Conservation (phyloP, 2,888 invertebrate genomes). For the Euzetes globulus region DNA sequence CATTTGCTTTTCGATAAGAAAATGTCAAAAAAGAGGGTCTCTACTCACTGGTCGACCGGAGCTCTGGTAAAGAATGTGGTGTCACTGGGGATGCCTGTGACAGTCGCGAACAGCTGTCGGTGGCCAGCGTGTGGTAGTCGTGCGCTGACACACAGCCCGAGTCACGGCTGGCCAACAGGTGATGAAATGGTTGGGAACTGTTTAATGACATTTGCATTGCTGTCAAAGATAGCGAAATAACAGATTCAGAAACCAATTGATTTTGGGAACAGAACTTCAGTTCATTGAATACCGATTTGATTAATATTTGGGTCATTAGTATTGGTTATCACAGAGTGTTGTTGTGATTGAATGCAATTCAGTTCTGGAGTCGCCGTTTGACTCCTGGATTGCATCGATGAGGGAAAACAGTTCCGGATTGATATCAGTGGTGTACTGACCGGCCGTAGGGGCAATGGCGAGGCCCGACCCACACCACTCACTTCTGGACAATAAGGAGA, state of each 20-base stretch:
- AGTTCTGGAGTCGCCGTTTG: constrained; percentile 4
- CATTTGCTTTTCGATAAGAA: too few relatives aligned
- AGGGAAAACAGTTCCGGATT: not conserved
- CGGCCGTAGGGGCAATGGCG: constrained; percentile 5
- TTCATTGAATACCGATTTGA: not conserved
- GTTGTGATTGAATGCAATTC: constrained; percentile 15
- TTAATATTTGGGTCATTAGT: not conserved
- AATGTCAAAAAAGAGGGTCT: too few relatives aligned
- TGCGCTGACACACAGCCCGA: constrained; percentile 6
- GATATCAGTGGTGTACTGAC: constrained; percentile 1
- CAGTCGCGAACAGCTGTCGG: constrained; percentile 13
- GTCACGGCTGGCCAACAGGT: constrained; percentile 19
- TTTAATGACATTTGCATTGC: constrained; percentile 20
- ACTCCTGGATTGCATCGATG: constrained; percentile 2
- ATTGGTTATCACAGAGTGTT: constrained; percentile 7
- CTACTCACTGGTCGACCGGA: constrained; percentile 30
- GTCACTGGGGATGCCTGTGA: constrained; percentile 22
- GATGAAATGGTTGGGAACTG: constrained; percentile 13
- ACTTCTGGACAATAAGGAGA: not conserved
- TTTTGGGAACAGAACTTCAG: too few relatives aligned
- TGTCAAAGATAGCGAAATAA: not conserved
- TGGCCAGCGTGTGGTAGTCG: not conserved
- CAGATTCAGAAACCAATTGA: too few relatives aligned
- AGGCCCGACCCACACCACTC: not conserved
- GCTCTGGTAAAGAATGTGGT: constrained; percentile 31